phyloP scores from a whole-genome alignment of 2,797 vertebrate genomes.

The Pseudomugil tenellus region DNA sequence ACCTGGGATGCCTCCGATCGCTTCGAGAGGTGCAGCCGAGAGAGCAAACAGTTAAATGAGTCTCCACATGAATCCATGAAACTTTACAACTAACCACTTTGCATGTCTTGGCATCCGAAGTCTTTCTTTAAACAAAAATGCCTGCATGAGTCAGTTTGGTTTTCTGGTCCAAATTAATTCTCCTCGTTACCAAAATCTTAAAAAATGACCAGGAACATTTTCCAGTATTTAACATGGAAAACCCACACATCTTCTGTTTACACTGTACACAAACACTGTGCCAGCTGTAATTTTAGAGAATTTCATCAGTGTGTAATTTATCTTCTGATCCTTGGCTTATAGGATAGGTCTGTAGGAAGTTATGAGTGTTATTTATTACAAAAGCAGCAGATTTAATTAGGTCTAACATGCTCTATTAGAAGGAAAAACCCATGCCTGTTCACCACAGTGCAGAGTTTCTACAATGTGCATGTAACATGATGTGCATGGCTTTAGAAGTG shows the following conservation, averaged over 20 bases:
- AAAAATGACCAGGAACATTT: constrained; percentile 11
- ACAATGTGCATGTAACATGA: neutral
- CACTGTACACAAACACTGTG: neutral
- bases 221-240: neutral
- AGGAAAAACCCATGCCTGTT: neutral
- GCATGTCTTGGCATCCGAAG: neutral
- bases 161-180: neutral
- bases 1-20: constrained; percentile 38
- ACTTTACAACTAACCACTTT: neutral
- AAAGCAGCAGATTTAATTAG: constrained; percentile 26
- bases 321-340: constrained; percentile 11
- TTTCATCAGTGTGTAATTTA: constrained; percentile 6
- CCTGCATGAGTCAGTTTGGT: constrained; percentile 2
- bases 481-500: neutral
- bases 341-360: neutral
- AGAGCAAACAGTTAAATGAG: constrained; percentile 21
- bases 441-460: neutral
- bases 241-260: neutral
- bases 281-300: constrained; percentile 6
- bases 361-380: constrained; percentile 10
- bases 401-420: constrained; percentile 14
- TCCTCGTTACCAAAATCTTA: constrained; percentile 3
- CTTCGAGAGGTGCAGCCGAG: constrained; percentile 1
- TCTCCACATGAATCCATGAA: constrained; percentile 9
- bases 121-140: constrained; percentile 2